Percentiles rank a stretch among this genome's conserved stretches.
These are phyloP conservation scores for Carcinoscorpius rotundicauda DNA, from an alignment of 1,140 invertebrate species.

Conservation along the genomic window DNA sequence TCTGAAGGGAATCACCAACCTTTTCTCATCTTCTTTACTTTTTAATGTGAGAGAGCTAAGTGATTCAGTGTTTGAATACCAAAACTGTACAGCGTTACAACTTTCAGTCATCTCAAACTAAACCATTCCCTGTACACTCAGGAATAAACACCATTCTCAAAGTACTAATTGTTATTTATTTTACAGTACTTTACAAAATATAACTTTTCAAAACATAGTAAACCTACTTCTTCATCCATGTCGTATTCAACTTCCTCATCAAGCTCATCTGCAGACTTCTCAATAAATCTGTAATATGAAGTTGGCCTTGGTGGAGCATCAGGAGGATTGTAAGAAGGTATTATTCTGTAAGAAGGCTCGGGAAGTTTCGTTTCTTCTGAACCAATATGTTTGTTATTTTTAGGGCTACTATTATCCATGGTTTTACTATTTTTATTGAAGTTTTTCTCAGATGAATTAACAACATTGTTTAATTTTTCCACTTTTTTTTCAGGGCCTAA, in stretches of 20 bases:
- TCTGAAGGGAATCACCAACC: too few relatives aligned
- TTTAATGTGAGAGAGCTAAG: too few relatives aligned
- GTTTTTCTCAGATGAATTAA: constrained; percentile 6
- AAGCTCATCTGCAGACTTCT: constrained; percentile 84
- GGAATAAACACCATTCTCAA: too few relatives aligned
- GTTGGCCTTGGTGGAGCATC: constrained; percentile 65
- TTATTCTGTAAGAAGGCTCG: constrained; percentile 64
- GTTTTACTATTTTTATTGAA: constrained; percentile 12
- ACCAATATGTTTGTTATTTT: constrained; percentile 11
- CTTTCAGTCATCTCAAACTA: too few relatives aligned
- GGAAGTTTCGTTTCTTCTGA: constrained; percentile 42
- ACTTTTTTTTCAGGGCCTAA: constrained; percentile 8
- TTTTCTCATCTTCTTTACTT: too few relatives aligned
- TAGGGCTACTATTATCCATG: constrained; percentile 16
- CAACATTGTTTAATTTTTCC: constrained; percentile 10
- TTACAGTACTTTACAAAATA: too few relatives aligned
- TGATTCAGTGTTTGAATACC: too few relatives aligned
- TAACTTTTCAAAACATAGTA: too few relatives aligned
- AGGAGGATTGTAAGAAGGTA: constrained; percentile 60
- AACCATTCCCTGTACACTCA: too few relatives aligned
- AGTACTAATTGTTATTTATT: too few relatives aligned
- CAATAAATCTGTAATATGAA: constrained; percentile 77
- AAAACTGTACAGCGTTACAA: too few relatives aligned
- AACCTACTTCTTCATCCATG: constrained; percentile 72
- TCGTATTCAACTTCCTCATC: constrained; percentile 94